Conservation (phyloP, 2,888 invertebrate genomes). For the Eupsilia transversa region DNA sequence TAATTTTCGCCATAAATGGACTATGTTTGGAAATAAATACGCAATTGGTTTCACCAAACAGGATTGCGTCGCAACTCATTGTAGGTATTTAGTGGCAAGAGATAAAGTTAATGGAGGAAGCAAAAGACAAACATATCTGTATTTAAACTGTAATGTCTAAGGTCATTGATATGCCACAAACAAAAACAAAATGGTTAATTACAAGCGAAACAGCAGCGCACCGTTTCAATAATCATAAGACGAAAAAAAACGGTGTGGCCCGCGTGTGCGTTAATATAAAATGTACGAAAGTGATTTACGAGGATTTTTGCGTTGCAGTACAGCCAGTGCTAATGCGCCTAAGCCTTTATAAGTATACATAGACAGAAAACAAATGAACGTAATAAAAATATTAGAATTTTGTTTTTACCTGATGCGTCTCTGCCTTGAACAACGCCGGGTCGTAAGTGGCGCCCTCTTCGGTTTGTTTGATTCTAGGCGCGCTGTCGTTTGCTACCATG, state of each 20-base stretch:
- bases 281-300: too few relatives aligned
- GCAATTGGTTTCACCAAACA: not conserved
- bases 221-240: not conserved
- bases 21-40: not conserved
- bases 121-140: not conserved
- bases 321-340: too few relatives aligned
- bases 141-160: not conserved
- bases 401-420: slow-evolving; percentile 92
- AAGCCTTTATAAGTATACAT: not conserved
- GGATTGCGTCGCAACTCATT: not conserved
- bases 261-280: too few relatives aligned
- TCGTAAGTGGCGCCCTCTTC: slow-evolving; percentile 98
- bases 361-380: not conserved
- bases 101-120: not conserved
- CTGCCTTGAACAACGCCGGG: slow-evolving; percentile 96
- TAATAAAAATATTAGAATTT: not conserved
- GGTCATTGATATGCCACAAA: not conserved
- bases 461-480: slow-evolving; percentile 94
- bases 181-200: not conserved
- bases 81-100: slow-evolving; percentile 4
- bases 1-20: not conserved
- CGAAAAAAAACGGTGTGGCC: not conserved
- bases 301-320: too few relatives aligned
- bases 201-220: too few relatives aligned
- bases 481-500: slow-evolving; percentile 95